phyloP scores from a whole-genome alignment of 1,140 invertebrate genomes.

The Brachionus calyciflorus region DNA sequence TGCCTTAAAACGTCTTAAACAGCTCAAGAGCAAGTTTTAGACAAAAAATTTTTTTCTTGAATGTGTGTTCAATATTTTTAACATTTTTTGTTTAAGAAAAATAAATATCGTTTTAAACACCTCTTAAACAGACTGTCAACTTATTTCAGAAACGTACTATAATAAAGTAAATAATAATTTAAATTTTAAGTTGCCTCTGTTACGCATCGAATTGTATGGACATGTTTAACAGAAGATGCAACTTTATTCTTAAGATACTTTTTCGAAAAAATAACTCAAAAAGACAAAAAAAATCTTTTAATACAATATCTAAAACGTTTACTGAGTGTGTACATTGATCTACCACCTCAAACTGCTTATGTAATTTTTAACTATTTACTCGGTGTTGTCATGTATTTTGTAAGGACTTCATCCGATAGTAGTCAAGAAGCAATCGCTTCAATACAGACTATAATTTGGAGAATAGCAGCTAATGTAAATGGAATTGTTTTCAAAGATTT shows the following conservation, averaged over 20 bases:
- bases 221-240: slow-evolving; percentile 93
- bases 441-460: slow-evolving; percentile 89
- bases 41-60: no score
- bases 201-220: slow-evolving; percentile 78
- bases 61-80: no score
- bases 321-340: slow-evolving; percentile 76
- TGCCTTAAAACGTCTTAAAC: no score
- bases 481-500: slow-evolving; percentile 99
- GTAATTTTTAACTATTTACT: slow-evolving; percentile 97
- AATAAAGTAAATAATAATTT: not conserved
- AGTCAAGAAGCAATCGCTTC: slow-evolving; percentile 87
- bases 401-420: slow-evolving; percentile 85
- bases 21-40: no score
- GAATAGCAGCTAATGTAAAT: slow-evolving; percentile 90
- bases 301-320: slow-evolving; percentile 85
- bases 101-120: no score
- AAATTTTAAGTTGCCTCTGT: slow-evolving; percentile 50
- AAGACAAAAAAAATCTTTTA: slow-evolving; percentile 91
- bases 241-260: slow-evolving; percentile 91
- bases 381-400: slow-evolving; percentile 99
- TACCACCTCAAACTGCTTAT: slow-evolving; percentile 95
- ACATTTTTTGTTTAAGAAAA: no score
- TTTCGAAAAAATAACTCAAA: slow-evolving; percentile 82
- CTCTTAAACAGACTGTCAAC: no score
- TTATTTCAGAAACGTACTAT: no score